Percentiles rank a stretch among this genome's conserved stretches.
These are phyloP conservation scores for Exocentrus adspersus DNA, from an alignment of 2,888 invertebrate species.

Conservation along the genomic window DNA sequence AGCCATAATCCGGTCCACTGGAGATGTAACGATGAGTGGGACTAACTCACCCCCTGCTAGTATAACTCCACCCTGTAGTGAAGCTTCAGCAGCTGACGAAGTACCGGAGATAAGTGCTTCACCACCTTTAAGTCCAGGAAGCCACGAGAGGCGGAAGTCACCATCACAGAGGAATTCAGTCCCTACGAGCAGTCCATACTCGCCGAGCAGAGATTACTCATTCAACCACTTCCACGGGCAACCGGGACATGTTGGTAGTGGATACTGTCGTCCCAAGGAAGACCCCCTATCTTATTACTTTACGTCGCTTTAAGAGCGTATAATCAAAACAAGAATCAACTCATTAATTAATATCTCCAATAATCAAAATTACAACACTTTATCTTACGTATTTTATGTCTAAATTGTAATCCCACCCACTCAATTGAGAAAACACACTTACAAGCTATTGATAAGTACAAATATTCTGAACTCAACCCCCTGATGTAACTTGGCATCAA, in stretches of 20 bases:
- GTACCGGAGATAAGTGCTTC: constrained; percentile 61
- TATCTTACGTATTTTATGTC: too few species aligned
- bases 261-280: constrained; percentile 52
- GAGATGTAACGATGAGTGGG: constrained; percentile 69
- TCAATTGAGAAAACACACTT: too few species aligned
- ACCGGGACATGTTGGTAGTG: constrained; percentile 78
- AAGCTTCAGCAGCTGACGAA: constrained; percentile 61
- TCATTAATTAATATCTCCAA: too few species aligned
- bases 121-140: constrained; percentile 61
- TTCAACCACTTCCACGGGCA: constrained; percentile 96
- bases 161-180: constrained; percentile 59
- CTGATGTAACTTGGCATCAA: too few species aligned
- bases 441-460: too few species aligned
- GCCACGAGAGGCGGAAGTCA: constrained; percentile 60
- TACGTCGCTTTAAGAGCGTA: too few species aligned
- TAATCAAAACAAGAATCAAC: too few species aligned
- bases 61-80: constrained; percentile 67
- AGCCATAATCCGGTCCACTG: constrained; percentile 92
- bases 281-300: constrained; percentile 20
- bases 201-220: constrained; percentile 69
- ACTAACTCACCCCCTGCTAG: constrained; percentile 73
- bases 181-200: constrained; percentile 58
- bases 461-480: too few species aligned
- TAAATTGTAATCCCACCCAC: too few species aligned
- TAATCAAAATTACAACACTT: too few species aligned